Evolutionary conservation across 2,113 vertebrate species (phyloP).

Genomic region (Pao palembangensis): DNA sequence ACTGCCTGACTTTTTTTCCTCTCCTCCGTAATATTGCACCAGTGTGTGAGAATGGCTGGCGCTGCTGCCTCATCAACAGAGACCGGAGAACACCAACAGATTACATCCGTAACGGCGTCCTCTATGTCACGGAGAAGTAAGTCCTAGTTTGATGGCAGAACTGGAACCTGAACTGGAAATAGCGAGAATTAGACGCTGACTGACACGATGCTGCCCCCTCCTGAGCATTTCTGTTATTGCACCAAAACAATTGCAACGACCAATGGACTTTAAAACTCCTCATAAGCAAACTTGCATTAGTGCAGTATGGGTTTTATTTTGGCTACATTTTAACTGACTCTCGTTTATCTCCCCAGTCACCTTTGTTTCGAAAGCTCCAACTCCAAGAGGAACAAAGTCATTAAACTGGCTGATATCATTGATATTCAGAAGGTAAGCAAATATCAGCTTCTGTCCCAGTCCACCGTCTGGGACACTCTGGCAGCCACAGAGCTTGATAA

Average conservation of each 20-base stretch:
- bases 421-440: slow-evolving; percentile 88
- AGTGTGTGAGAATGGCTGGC: slow-evolving; percentile 95
- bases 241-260: too few species aligned
- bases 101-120: slow-evolving; percentile 93
- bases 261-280: too few species aligned
- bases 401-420: slow-evolving; percentile 87
- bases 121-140: slow-evolving; percentile 97
- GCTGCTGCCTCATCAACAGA: slow-evolving; percentile 95
- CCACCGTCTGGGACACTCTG: too few species aligned
- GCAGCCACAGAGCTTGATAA: too few species aligned
- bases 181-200: too few species aligned
- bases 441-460: background rate
- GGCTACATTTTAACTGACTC: too few species aligned
- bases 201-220: too few species aligned
- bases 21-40: slow-evolving; percentile 1
- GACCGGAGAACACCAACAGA: slow-evolving; percentile 94
- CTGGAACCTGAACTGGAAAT: too few species aligned
- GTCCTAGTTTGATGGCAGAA: slow-evolving; percentile 22
- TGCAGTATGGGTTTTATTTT: too few species aligned
- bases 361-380: slow-evolving; percentile 93
- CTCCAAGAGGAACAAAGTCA: slow-evolving; percentile 96
- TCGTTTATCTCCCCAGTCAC: slow-evolving; percentile 70
- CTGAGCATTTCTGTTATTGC: too few species aligned
- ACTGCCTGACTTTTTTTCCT: background rate
- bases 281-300: too few species aligned